These are phyloP conservation scores for Paratilapia polleni DNA, from an alignment of 2,113 vertebrate species.

Conservation along the genomic window DNA sequence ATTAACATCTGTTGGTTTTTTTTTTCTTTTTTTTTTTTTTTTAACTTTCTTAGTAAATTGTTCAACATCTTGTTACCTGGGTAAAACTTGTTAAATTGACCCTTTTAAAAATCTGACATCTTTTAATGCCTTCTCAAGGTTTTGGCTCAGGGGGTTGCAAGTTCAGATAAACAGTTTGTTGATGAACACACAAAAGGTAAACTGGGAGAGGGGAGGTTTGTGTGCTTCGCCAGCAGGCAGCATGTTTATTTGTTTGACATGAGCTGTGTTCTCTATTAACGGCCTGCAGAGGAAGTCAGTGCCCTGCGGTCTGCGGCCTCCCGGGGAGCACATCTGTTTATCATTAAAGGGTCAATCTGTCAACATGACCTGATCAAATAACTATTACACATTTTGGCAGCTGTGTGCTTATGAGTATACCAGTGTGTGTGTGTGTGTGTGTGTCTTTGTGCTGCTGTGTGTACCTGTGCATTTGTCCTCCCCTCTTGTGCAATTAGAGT, in stretches of 20 bases:
- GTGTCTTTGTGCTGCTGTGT: conserved; percentile 10
- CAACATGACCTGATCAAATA: conserved; percentile 76
- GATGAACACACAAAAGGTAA: conserved; percentile 15
- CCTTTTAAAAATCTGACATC: not conserved
- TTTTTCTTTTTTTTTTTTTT: not conserved
- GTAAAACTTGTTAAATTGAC: not conserved
- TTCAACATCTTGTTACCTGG: not conserved
- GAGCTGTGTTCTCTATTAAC: conserved; percentile 41
- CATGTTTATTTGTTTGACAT: conserved; percentile 64
- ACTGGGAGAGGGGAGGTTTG: not conserved
- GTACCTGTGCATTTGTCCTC: conserved; percentile 31
- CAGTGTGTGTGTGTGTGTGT: not conserved
- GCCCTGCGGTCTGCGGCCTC: conserved; percentile 30
- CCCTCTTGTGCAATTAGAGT: conserved; percentile 29
- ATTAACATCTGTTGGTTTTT: not conserved
- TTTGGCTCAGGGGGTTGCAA: conserved; percentile 15
- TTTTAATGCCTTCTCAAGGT: conserved; percentile 17
- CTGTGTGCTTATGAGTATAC: not conserved
- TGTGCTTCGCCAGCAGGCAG: conserved; percentile 5
- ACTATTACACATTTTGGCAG: conserved; percentile 67
- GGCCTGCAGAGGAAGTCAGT: conserved; percentile 42
- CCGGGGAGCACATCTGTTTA: conserved; percentile 59
- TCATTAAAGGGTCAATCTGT: conserved; percentile 64
- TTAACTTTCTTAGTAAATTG: not conserved
- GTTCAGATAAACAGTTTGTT: conserved; percentile 57